phyloP scores from a whole-genome alignment of 1,140 invertebrate species.

The Amyelois transitella region DNA sequence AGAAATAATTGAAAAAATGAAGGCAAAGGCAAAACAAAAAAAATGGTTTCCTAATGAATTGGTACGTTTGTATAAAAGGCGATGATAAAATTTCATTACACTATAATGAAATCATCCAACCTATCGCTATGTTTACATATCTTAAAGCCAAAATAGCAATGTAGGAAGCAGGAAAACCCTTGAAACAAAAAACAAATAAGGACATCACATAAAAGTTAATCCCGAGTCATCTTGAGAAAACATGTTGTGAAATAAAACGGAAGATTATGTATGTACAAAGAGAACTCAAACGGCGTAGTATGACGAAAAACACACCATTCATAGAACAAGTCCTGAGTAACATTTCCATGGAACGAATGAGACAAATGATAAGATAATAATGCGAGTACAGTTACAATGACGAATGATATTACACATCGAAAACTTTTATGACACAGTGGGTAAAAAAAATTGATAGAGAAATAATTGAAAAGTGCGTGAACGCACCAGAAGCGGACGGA shows the following conservation, averaged over 20 bases:
- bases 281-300: neutral
- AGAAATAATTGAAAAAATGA: no score
- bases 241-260: neutral
- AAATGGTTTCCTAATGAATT: no score
- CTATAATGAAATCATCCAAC: no score
- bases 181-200: no score
- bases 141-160: no score
- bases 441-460: neutral
- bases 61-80: no score
- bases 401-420: slow-evolving; percentile 8
- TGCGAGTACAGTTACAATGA: slow-evolving; percentile 5
- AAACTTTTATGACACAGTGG: neutral
- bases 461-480: slow-evolving; percentile 24
- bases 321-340: slow-evolving; percentile 11
- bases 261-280: neutral
- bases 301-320: slow-evolving; percentile 7
- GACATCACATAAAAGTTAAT: no score
- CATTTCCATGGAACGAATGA: slow-evolving; percentile 11
- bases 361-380: slow-evolving; percentile 14
- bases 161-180: neutral
- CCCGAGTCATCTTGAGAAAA: no score
- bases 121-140: no score
- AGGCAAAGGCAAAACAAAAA: no score
- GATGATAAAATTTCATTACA: no score
- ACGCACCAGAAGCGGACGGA: slow-evolving; percentile 49